These are phyloP conservation scores for Epinephelus cyanopodus DNA, from an alignment of 2,113 vertebrate species.

Conservation along the genomic window DNA sequence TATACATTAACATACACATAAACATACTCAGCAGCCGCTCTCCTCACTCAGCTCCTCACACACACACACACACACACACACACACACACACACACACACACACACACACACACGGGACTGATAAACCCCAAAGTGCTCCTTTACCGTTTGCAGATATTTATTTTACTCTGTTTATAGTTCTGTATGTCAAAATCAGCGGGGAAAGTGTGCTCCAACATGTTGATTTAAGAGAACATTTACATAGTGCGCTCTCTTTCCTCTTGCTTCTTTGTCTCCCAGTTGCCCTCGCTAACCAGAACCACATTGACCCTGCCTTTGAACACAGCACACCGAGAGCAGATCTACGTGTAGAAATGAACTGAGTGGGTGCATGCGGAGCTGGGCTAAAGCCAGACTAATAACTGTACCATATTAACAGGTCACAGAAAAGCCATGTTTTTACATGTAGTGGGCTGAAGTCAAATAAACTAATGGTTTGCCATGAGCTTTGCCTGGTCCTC, in stretches of 20 bases:
- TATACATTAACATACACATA: constrained; percentile 30
- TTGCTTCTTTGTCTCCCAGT: constrained; percentile 62
- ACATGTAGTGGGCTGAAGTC: constrained; percentile 72
- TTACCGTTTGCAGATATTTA: constrained; percentile 76
- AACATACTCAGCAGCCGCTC: constrained; percentile 25
- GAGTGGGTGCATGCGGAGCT: constrained; percentile 44
- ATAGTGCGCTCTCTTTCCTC: constrained; percentile 52
- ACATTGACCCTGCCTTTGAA: constrained; percentile 74
- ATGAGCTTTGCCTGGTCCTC: constrained; percentile 53
- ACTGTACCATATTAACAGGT: constrained; percentile 74
- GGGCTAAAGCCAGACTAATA: constrained; percentile 73
- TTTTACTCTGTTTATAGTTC: constrained; percentile 74
- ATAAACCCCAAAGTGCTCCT: constrained; percentile 68
- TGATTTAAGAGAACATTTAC: constrained; percentile 77
- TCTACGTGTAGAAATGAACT: constrained; percentile 49
- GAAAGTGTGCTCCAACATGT: constrained; percentile 71
- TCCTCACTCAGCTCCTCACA: constrained; percentile 13
- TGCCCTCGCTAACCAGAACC: constrained; percentile 78
- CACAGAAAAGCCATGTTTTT: constrained; percentile 70
- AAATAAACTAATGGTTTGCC: constrained; percentile 72
- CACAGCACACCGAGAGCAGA: constrained; percentile 50
- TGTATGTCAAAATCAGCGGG: constrained; percentile 60
- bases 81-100: constrained; percentile 32
- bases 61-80: constrained; percentile 26
- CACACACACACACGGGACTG: constrained; percentile 48